Base-by-base conservation (phyloP, 2,888 invertebrate species). In the Coelinius sp. region DNA sequence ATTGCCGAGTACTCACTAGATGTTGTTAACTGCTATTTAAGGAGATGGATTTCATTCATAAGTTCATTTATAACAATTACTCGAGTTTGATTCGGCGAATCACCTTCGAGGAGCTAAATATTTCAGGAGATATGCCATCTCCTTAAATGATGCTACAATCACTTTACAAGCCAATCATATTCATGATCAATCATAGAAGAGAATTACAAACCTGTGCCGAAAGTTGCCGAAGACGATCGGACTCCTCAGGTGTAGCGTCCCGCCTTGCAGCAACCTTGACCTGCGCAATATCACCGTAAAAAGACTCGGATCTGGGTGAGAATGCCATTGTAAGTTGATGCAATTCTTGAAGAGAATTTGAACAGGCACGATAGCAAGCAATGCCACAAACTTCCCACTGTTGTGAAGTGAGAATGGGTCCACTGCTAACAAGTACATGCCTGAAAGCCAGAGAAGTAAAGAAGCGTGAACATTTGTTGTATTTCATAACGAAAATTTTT, bases 221-320 rank as follows among this genome's bases (percentile, higher is more conserved):
- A 82, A 98, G 91, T 35, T 96, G 95, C 81, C 95, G 93, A 49
- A 97, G 90, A 77, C 97, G 90, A 41, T 95, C 93, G 82, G 95
- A 93, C 84, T 97, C 97, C 76, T 94, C 93, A 10, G 94, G 90
- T 0, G 95, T 94, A 82, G 95, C 95, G 85, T 97, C 97, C 73
- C 94, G 92, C 59, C 97, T 90, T 0, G 97, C 97, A 0, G 97
- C 97, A 6, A 97, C 97, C 90, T 97, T 97, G 0, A 97, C 97
- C 73, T 96, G 96, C 8, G 95, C 95, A 77, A 94, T 89, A 87
- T 97, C 97, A 0, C 97, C 97, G 86, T 97, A 97, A 88, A 97
- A 98, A 84, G 97, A 97, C 81, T 96, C 95, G 0, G 97, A 97
- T 83, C 96, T 94, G 80, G 94, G 93, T 81, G 95, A 94, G 86